Conservation (phyloP, 2,113 vertebrate species). For the Globicephala melas region DNA sequence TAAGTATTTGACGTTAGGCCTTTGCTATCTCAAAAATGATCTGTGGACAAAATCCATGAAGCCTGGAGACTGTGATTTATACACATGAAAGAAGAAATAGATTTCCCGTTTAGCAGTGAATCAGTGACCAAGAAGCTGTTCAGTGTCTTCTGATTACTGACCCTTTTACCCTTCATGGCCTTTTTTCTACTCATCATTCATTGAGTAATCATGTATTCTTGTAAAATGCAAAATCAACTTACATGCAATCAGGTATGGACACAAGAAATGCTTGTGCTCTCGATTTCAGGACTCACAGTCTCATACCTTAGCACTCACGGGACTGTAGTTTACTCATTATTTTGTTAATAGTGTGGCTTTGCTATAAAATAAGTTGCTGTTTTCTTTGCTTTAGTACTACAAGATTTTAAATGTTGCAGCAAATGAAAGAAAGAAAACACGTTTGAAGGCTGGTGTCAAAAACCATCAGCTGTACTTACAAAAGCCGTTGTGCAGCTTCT, state of each 20-base stretch:
- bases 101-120: constrained; percentile 7
- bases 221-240: constrained; percentile 58
- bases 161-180: neutral
- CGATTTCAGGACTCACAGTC: constrained; percentile 52
- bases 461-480: constrained; percentile 22
- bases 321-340: constrained; percentile 33
- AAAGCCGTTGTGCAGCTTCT: constrained; percentile 60
- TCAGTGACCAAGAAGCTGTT: neutral
- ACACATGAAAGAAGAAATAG: neutral
- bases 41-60: constrained; percentile 65
- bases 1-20: constrained; percentile 3
- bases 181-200: constrained; percentile 49
- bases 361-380: constrained; percentile 34
- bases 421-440: constrained; percentile 27
- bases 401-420: constrained; percentile 38
- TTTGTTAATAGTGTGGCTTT: constrained; percentile 57
- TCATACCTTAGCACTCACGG: constrained; percentile 11
- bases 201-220: neutral
- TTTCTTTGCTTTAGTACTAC: constrained; percentile 55
- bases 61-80: constrained; percentile 68
- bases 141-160: constrained; percentile 56
- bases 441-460: constrained; percentile 13
- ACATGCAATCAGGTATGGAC: constrained; percentile 69
- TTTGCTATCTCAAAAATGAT: constrained; percentile 54
- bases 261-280: constrained; percentile 62